Conservation (phyloP, 30 jellyfish, hydroid and myxozoan species). For the Chrysaora quinquecirrha region DNA sequence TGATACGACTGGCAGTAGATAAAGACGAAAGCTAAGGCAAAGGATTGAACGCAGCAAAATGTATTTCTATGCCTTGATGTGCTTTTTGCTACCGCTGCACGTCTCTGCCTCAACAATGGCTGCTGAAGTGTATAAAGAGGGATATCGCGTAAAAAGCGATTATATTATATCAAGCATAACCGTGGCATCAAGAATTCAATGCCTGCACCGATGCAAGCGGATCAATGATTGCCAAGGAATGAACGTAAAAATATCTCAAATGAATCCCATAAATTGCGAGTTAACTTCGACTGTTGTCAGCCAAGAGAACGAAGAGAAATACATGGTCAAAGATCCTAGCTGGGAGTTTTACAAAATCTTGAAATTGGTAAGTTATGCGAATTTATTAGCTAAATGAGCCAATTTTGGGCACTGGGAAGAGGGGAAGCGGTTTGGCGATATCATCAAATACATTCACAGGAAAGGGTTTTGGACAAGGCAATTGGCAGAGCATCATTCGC, state of each 20-base stretch:
- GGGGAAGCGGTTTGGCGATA: too few relatives aligned
- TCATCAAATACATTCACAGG: too few relatives aligned
- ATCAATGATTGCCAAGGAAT: conserved; percentile 23
- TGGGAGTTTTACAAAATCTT: conserved; percentile 23
- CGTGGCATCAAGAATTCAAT: conserved; percentile 36
- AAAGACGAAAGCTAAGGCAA: too few relatives aligned
- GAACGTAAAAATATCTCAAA: not conserved
- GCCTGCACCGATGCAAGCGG: conserved; percentile 38
- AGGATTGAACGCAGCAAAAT: too few relatives aligned
- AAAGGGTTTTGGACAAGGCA: too few relatives aligned
- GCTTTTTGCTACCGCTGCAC: not conserved
- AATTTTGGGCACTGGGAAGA: too few relatives aligned
- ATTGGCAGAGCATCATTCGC: too few relatives aligned
- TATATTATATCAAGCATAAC: not conserved
- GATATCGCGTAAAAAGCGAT: not conserved
- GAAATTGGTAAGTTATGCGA: conserved; percentile 12
- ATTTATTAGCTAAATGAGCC: not conserved
- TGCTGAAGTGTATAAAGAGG: conserved; percentile 5
- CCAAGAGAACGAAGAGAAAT: not conserved
- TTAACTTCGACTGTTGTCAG: conserved; percentile 4
- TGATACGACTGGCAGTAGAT: too few relatives aligned
- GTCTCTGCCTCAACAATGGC: conserved; percentile 1
- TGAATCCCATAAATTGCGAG: conserved; percentile 5
- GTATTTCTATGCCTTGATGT: not conserved
- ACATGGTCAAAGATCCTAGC: not conserved